Percentiles rank a stretch among this genome's conserved stretches.
These are phyloP conservation scores for Mylabris sibirica DNA, from an alignment of 2,888 invertebrate species.

Conservation along the genomic window DNA sequence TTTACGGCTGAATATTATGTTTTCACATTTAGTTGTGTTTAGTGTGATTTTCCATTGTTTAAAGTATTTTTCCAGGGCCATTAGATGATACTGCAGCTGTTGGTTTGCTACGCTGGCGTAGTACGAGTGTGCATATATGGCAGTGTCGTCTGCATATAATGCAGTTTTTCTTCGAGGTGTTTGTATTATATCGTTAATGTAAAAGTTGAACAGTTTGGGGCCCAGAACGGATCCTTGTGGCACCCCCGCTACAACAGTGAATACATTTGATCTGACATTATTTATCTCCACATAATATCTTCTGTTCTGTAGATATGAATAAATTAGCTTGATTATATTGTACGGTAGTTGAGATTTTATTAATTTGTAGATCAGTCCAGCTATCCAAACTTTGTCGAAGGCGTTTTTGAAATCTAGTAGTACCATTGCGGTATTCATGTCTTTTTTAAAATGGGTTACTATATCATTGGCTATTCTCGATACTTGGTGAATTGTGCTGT, in stretches of 20 bases:
- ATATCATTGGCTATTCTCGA: slow-evolving; percentile 40
- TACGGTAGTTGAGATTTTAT: slow-evolving; percentile 34
- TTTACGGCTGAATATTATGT: slow-evolving; percentile 31
- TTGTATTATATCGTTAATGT: slow-evolving; percentile 28
- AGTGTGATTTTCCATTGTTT: slow-evolving; percentile 32
- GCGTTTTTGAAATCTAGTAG: slow-evolving; percentile 50
- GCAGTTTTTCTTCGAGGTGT: slow-evolving; percentile 28
- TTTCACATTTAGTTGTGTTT: slow-evolving; percentile 32
- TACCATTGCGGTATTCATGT: slow-evolving; percentile 42
- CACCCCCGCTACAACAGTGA: slow-evolving; percentile 40
- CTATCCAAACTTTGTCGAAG: slow-evolving; percentile 51
- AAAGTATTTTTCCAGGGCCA: slow-evolving; percentile 21
- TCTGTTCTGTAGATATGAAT: slow-evolving; percentile 39
- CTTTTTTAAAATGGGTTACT: slow-evolving; percentile 38
- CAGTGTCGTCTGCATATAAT: slow-evolving; percentile 36
- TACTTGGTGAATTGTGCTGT: slow-evolving; percentile 28
- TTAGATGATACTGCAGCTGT: slow-evolving; percentile 23
- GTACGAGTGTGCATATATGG: slow-evolving; percentile 29
- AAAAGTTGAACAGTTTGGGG: slow-evolving; percentile 30
- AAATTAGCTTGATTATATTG: slow-evolving; percentile 38
- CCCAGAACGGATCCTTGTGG: slow-evolving; percentile 41
- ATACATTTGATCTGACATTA: slow-evolving; percentile 25
- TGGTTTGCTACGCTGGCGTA: slow-evolving; percentile 20
- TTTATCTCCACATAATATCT: slow-evolving; percentile 40
- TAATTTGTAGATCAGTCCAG: slow-evolving; percentile 44